A percentile compares a stretch with the other conserved stretches of the same genome.
Evolutionary conservation across 2,113 vertebrate species (phyloP).

Genomic region (Scytalopus superciliaris): DNA sequence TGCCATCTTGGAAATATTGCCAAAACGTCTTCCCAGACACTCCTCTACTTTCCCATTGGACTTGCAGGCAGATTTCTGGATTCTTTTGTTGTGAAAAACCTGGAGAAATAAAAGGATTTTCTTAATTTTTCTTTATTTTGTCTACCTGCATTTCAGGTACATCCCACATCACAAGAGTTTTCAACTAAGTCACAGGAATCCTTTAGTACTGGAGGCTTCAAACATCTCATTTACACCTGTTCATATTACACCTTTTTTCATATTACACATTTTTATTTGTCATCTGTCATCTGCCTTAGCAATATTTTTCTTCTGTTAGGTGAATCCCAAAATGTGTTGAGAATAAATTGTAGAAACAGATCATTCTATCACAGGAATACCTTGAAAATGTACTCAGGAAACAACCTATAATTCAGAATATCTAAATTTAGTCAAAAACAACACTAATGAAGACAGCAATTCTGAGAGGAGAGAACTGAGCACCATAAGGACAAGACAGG

Average conservation of each 20-base stretch:
- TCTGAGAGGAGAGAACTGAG: neutral
- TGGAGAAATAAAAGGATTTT: neutral
- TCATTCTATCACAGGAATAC: neutral
- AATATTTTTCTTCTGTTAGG: neutral
- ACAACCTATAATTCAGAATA: neutral
- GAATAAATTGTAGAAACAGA: neutral
- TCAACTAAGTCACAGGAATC: neutral
- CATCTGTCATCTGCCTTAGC: neutral
- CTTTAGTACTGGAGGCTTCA: neutral
- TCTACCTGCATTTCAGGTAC: neutral
- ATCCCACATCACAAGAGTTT: neutral
- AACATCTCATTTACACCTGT: neutral
- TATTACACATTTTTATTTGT: neutral
- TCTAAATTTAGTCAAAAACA: neutral
- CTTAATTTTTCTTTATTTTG: neutral
- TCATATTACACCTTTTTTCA: neutral
- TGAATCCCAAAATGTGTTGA: neutral
- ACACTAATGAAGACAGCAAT: neutral
- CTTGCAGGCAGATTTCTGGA: neutral
- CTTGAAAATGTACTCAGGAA: neutral
- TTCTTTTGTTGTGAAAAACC: neutral
- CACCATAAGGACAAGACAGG: neutral
- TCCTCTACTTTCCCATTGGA: neutral
- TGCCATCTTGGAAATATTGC: neutral
- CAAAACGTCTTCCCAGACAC: neutral